Percentiles rank a stretch among this genome's conserved stretches.
Evolutionary conservation across 2,797 vertebrate genomes (phyloP).

Genomic region (Leptodactylus fallax): DNA sequence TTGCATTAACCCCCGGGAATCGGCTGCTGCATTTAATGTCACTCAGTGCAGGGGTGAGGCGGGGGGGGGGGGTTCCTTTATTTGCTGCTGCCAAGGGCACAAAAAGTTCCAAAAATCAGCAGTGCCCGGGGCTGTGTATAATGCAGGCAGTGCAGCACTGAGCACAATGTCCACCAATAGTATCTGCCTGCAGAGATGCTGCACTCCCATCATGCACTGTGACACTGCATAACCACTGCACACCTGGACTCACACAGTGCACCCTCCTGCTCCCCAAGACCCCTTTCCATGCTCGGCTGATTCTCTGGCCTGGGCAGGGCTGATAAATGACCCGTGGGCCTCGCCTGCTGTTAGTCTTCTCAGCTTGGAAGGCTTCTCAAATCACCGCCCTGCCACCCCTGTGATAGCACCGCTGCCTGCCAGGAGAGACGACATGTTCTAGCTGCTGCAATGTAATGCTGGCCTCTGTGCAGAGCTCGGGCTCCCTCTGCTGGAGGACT

Average conservation of each 20-base stretch:
- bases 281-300: no score
- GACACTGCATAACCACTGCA: constrained; percentile 23
- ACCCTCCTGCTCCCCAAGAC: no score
- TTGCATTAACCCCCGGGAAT: constrained; percentile 45
- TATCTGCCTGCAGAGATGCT: background rate
- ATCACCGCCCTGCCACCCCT: no score
- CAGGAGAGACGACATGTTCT: background rate
- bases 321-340: no score
- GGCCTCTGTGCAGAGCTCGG: background rate
- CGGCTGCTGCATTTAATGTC: background rate
- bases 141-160: no score
- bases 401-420: constrained; percentile 11
- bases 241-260: background rate
- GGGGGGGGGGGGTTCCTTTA: background rate
- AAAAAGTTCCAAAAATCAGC: constrained; percentile 24
- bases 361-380: no score
- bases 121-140: background rate
- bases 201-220: constrained; percentile 26
- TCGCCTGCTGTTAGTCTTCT: no score
- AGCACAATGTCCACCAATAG: no score
- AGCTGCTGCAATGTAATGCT: constrained; percentile 31
- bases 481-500: constrained; percentile 26
- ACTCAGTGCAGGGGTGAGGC: background rate
- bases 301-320: no score
- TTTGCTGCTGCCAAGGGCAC: background rate